A percentile compares a stretch with the other conserved stretches of the same genome.
Evolutionary conservation across 2,797 vertebrate species (phyloP).

Genomic region (Uromys caudimaculatus): DNA sequence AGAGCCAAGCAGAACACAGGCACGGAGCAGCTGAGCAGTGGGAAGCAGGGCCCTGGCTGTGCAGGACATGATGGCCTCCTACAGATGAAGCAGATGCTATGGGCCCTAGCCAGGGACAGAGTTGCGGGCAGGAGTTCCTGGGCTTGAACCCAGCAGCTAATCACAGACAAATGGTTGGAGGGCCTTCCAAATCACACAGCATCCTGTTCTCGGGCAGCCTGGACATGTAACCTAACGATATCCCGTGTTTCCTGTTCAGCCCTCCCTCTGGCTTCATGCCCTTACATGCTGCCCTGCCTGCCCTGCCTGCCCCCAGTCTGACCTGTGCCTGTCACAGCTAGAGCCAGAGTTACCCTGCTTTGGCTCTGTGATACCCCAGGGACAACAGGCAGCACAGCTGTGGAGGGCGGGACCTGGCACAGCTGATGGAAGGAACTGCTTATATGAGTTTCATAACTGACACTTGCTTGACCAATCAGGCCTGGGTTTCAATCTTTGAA

Average conservation of each 20-base stretch:
- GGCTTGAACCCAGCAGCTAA: not conserved
- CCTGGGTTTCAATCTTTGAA: not conserved
- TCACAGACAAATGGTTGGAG: not conserved
- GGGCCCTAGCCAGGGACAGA: not conserved
- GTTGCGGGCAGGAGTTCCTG: not conserved
- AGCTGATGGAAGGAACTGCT: fast-evolving
- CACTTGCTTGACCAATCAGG: fast-evolving
- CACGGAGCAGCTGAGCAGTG: not conserved
- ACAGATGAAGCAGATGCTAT: not conserved
- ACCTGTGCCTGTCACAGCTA: fast-evolving
- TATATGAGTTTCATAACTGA: fast-evolving
- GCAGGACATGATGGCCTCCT: not conserved
- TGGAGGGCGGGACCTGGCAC: not conserved
- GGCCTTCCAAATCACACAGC: fast-evolving
- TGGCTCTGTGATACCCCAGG: not conserved
- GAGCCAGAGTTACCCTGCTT: fast-evolving
- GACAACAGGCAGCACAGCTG: not conserved
- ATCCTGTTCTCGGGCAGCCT: not conserved
- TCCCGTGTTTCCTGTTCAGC: fast-evolving
- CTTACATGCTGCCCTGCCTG: not conserved
- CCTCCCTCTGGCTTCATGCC: fast-evolving
- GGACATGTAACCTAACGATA: fast-evolving
- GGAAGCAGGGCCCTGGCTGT: not conserved
- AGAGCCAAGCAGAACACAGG: fast-evolving
- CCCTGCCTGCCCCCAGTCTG: fast-evolving